Evolutionary conservation across 2,888 invertebrate genomes (phyloP).

Genomic region (Microchrysa polita): DNA sequence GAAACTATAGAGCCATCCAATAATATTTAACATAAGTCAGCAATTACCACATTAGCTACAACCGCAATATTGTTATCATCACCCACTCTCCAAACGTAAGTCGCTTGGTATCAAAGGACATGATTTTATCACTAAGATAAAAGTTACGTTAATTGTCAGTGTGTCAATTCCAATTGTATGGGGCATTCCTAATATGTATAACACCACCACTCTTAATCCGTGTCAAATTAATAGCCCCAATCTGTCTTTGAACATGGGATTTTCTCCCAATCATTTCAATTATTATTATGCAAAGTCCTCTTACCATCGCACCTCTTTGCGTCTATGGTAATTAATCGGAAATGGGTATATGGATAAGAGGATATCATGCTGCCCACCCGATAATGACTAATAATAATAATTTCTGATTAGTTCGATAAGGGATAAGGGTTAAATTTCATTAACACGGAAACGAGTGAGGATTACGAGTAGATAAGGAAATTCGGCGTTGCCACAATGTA

Average conservation of each 20-base stretch:
- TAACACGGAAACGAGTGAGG: no score
- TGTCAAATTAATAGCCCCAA: constrained; percentile 32
- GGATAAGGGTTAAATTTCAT: no score
- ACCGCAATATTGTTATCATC: no score
- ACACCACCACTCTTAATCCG: not conserved
- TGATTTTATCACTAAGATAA: constrained; percentile 11
- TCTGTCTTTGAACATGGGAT: constrained; percentile 32
- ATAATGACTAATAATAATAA: no score
- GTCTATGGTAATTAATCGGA: no score
- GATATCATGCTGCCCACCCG: no score
- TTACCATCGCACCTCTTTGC: no score
- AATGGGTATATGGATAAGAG: no score
- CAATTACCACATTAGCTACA: not conserved
- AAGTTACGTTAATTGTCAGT: constrained; percentile 28
- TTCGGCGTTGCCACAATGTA: no score
- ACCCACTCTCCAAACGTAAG: not conserved
- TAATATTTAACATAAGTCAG: not conserved
- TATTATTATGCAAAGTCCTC: not conserved
- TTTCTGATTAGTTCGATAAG: no score
- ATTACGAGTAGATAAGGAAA: no score
- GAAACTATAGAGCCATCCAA: constrained; percentile 8
- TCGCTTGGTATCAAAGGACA: constrained; percentile 25
- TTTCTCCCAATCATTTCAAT: constrained; percentile 33
- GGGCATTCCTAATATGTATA: not conserved
- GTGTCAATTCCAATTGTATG: not conserved